Conservation (phyloP, 2,888 invertebrate species). For the Aelia acuminata region DNA sequence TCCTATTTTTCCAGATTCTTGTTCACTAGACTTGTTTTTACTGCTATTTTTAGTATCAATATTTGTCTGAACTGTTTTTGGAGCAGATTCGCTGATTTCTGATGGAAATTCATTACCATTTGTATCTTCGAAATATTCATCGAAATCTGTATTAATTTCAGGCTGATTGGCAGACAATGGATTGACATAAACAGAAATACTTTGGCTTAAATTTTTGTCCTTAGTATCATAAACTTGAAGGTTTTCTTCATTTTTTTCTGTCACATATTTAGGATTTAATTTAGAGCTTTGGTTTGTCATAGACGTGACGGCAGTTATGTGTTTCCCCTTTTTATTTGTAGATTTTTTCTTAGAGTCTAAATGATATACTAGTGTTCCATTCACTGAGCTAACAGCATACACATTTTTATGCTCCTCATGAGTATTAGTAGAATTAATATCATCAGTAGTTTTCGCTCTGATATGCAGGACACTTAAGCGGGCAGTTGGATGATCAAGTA, state of each 20-base stretch:
- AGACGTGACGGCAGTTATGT: slow-evolving; percentile 73
- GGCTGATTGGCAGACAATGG: slow-evolving; percentile 70
- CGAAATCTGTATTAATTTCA: slow-evolving; percentile 66
- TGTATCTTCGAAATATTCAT: slow-evolving; percentile 66
- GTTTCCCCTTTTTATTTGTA: slow-evolving; percentile 67
- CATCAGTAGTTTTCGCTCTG: slow-evolving; percentile 70
- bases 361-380: slow-evolving; percentile 82
- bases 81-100: slow-evolving; percentile 57
- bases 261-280: slow-evolving; percentile 69
- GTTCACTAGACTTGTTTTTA: slow-evolving; percentile 62
- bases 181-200: slow-evolving; percentile 78
- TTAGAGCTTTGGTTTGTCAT: slow-evolving; percentile 70
- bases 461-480: slow-evolving; percentile 85
- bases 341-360: slow-evolving; percentile 70
- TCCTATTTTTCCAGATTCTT: slow-evolving; percentile 57
- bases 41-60: slow-evolving; percentile 58
- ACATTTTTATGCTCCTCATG: slow-evolving; percentile 72
- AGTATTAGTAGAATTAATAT: slow-evolving; percentile 69
- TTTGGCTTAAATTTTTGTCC: slow-evolving; percentile 67
- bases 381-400: slow-evolving; percentile 86
- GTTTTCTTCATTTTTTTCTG: slow-evolving; percentile 68
- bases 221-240: slow-evolving; percentile 63
- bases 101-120: slow-evolving; percentile 59
- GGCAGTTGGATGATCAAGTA: slow-evolving; percentile 84
- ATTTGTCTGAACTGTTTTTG: slow-evolving; percentile 57